These are phyloP conservation scores for Trichacis sp. DNA, from an alignment of 2,888 invertebrate genomes.

Conservation along the genomic window DNA sequence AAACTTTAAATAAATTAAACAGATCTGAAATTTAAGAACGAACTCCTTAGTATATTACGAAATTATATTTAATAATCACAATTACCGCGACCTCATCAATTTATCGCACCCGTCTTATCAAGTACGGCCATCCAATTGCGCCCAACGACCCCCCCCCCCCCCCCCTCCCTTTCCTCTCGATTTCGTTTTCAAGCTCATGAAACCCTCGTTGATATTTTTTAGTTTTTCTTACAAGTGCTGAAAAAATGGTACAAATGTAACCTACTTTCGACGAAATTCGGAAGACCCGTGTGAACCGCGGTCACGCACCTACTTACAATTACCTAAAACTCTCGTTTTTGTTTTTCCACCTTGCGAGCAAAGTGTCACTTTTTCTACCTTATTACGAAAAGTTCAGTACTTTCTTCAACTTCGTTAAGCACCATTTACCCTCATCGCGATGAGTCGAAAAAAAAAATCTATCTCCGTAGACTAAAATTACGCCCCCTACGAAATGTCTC, in stretches of 20 bases:
- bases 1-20: no score
- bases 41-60: slow-evolving; percentile 58
- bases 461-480: background rate
- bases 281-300: slow-evolving; percentile 58
- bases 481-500: background rate
- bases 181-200: slow-evolving; percentile 34
- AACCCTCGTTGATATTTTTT: slow-evolving; percentile 38
- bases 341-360: background rate
- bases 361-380: background rate
- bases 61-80: slow-evolving; percentile 62
- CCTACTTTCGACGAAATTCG: slow-evolving; percentile 56
- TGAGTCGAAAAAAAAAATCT: background rate
- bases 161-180: slow-evolving; percentile 34
- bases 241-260: slow-evolving; percentile 65
- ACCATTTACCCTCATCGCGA: slow-evolving; percentile 3
- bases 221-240: slow-evolving; percentile 52
- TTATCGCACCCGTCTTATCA: slow-evolving; percentile 58
- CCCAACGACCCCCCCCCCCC: no score
- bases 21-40: no score
- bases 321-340: background rate
- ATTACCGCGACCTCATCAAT: slow-evolving; percentile 55
- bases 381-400: slow-evolving; percentile 18
- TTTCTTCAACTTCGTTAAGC: slow-evolving; percentile 7
- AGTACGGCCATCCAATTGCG: slow-evolving; percentile 58
- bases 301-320: slow-evolving; percentile 21